Base-by-base conservation (phyloP, 2,113 vertebrate genomes). In the Elgaria multicarinata region DNA sequence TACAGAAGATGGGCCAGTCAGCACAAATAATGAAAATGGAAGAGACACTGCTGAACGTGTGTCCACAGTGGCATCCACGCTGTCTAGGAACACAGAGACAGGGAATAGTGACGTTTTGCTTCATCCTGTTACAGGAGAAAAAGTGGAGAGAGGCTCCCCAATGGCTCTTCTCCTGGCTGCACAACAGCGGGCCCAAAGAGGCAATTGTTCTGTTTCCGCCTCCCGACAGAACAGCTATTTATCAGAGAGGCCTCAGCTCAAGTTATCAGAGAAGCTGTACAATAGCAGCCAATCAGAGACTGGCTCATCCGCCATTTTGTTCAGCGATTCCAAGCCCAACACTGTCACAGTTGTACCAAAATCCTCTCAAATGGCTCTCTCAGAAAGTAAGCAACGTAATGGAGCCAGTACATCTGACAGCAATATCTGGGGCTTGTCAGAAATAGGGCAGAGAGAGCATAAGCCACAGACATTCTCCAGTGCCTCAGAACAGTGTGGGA, bases 141-240 rank as follows among this genome's bases (percentile, higher is more conserved):
- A 93, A 3, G 95, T 97, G 89, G 97, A 97, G 64, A 83, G 18
- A 3, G 97, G 97, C 0, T 99, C 99, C 26, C 99, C 99, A 0
- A 96, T 99, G 95, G 98, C 98, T 4, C 97, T 99, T 87, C 96
- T 99, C 39, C 95, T 97, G 91, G 99, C 99, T 0, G 99, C 99
- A 80, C 98, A 98, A 91, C 97, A 98, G 95, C 96, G 99, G 6
- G 98, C 99, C 0, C 98, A 98, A 92, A 97, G 98, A 9, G 97
- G 94, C 85, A 94, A 7, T 36, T 90, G n/a, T 13, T 83, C 71
- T 94, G 4, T 91, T 95, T 89, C 94, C 92, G 3, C 92, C 95
- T 92, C 94, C 92, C 87, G 71, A 24, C 85, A 81, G 28, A 83
- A 6, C 0, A 89, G 64, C 0, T 93, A 93, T 1, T 62, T 2